phyloP scores from a whole-genome alignment of 2,888 invertebrate genomes.

The Emmelina monodactyla region DNA sequence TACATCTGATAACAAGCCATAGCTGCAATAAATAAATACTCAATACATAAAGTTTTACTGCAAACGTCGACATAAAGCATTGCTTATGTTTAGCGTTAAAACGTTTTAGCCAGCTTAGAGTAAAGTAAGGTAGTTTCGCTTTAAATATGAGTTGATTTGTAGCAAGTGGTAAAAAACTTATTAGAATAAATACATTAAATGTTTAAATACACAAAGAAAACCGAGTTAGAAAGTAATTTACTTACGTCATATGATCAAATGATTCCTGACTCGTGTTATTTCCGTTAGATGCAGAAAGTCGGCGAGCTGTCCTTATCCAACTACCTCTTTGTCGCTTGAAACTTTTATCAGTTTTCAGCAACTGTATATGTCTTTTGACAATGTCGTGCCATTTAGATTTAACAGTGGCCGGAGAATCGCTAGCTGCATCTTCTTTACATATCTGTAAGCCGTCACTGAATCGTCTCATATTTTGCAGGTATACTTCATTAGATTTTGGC shows the following conservation, averaged over 20 bases:
- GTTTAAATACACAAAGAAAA: conserved; percentile 8
- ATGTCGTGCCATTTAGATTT: conserved; percentile 64
- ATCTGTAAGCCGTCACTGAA: conserved; percentile 60
- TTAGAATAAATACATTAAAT: conserved; percentile 4
- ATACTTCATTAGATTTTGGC: conserved; percentile 58
- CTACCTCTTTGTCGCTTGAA: conserved; percentile 55
- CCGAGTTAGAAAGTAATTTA: conserved; percentile 29
- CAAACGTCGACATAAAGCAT: conserved; percentile 25
- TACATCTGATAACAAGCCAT: background rate
- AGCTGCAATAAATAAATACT: conserved; percentile 9
- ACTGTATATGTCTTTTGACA: conserved; percentile 56
- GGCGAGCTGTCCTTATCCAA: conserved; percentile 54
- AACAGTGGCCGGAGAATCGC: conserved; percentile 57
- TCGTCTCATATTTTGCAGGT: conserved; percentile 57
- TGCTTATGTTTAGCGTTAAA: conserved; percentile 34
- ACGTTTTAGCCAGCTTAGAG: conserved; percentile 13
- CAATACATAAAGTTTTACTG: conserved; percentile 20
- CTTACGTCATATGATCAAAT: conserved; percentile 58
- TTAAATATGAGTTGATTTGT: no score
- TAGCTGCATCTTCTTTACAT: conserved; percentile 61
- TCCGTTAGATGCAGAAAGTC: conserved; percentile 43
- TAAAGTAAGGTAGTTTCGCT: no score
- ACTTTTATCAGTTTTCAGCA: conserved; percentile 55
- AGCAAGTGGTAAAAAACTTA: no score
- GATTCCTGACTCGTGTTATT: conserved; percentile 37